A percentile compares a stretch with the other conserved stretches of the same genome.
Conservation (phyloP, 2,113 vertebrate species). For the Fulica atra region DNA sequence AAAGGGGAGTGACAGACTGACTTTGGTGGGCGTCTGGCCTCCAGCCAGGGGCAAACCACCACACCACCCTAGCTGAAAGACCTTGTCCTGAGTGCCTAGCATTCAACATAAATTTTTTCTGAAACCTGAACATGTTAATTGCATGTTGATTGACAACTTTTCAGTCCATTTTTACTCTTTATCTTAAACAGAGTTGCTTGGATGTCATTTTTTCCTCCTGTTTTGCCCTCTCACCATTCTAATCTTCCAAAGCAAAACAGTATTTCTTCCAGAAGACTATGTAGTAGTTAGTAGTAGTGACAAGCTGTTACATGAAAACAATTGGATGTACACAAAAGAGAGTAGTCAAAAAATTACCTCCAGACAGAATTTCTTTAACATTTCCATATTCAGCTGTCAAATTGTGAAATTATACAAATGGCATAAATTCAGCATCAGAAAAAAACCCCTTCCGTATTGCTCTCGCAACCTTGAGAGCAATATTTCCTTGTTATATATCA, state of each 20-base stretch:
- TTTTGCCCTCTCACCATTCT: not conserved
- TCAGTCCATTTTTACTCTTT: not conserved
- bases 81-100: not conserved
- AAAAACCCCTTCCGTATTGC: not conserved
- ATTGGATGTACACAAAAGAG: not conserved
- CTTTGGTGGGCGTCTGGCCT: too few relatives aligned
- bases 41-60: too few relatives aligned
- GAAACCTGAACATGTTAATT: not conserved
- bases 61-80: not conserved
- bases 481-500: not conserved
- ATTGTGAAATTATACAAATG: not conserved
- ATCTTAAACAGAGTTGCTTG: not conserved
- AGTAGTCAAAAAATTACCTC: not conserved
- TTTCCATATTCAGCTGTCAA: not conserved
- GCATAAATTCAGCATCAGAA: not conserved
- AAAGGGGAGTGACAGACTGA: too few relatives aligned
- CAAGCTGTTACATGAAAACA: not conserved
- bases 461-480: not conserved
- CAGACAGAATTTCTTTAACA: not conserved
- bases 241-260: not conserved
- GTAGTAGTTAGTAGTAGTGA: not conserved
- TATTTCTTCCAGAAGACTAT: not conserved
- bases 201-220: not conserved
- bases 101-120: not conserved
- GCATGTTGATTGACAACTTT: not conserved